These are phyloP conservation scores for Diadegma fenestrale DNA, from an alignment of 2,888 invertebrate species.

Conservation along the genomic window DNA sequence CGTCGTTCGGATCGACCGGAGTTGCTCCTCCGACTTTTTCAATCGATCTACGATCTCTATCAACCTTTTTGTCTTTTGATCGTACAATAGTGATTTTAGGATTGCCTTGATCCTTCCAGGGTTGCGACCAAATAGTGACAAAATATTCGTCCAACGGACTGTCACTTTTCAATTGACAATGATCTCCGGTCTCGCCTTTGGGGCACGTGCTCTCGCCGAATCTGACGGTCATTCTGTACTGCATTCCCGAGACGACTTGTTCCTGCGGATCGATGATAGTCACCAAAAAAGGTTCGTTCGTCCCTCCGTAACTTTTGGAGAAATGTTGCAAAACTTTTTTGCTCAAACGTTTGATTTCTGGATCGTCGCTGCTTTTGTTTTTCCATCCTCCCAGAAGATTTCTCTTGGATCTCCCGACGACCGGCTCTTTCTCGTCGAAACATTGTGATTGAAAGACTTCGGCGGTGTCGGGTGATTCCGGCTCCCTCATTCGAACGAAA, in stretches of 20 bases:
- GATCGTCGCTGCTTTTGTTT: constrained; percentile 66
- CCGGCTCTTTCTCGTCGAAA: constrained; percentile 76
- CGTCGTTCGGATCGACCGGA: constrained; percentile 84
- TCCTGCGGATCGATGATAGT: constrained; percentile 85
- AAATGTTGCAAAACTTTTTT: constrained; percentile 73
- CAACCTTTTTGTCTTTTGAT: background rate
- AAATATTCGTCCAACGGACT: constrained; percentile 83
- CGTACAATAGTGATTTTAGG: constrained; percentile 53
- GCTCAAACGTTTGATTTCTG: constrained; percentile 69
- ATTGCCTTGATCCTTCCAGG: constrained; percentile 86
- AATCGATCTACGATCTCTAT: constrained; percentile 24
- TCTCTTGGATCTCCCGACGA: constrained; percentile 59
- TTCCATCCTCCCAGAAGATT: constrained; percentile 66
- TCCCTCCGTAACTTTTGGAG: constrained; percentile 70
- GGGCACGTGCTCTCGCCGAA: constrained; percentile 87
- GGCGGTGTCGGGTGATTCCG: constrained; percentile 79
- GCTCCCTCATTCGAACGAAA: constrained; percentile 84
- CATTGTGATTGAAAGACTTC: constrained; percentile 86
- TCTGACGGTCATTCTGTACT: constrained; percentile 87
- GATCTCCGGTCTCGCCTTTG: constrained; percentile 79
- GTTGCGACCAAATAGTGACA: constrained; percentile 87
- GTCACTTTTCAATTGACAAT: constrained; percentile 77
- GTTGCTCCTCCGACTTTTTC: background rate
- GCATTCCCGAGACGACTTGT: constrained; percentile 87
- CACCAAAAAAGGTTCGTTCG: constrained; percentile 80